These are phyloP conservation scores for Zaprionus lineosus DNA, from an alignment of 2,888 invertebrate genomes.

Conservation along the genomic window DNA sequence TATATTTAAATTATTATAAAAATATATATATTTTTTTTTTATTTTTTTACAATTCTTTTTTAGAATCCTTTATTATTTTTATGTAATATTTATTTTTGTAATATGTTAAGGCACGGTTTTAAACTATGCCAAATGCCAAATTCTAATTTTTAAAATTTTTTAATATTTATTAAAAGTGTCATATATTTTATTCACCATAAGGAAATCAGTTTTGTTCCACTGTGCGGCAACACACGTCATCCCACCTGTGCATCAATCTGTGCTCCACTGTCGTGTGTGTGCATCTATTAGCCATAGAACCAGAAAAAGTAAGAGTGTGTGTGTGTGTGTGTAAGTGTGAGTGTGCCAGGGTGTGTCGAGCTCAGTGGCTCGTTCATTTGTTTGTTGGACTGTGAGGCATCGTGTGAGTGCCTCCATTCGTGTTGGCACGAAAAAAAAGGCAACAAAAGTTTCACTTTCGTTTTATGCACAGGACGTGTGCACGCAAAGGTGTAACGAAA, in stretches of 20 bases:
- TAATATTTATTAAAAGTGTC: background rate
- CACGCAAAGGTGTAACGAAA: too few relatives aligned
- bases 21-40: too few relatives aligned
- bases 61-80: too few relatives aligned
- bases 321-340: conserved; percentile 12
- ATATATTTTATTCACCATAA: too few relatives aligned
- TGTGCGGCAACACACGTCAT: too few relatives aligned
- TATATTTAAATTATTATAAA: too few relatives aligned
- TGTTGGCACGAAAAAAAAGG: conserved; percentile 26
- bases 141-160: background rate
- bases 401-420: conserved; percentile 33
- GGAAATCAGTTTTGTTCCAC: too few relatives aligned
- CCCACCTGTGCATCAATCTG: conserved; percentile 55
- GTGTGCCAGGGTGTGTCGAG: conserved; percentile 8
- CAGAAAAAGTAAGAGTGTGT: too few relatives aligned
- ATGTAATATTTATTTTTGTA: too few relatives aligned
- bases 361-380: conserved; percentile 41
- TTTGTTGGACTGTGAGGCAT: conserved; percentile 29
- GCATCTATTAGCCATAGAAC: conserved; percentile 25
- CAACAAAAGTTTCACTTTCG: conserved; percentile 61
- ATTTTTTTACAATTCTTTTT: too few relatives aligned
- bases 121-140: too few relatives aligned
- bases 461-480: conserved; percentile 36
- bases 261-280: conserved; percentile 8
- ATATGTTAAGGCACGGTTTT: too few relatives aligned